Evolutionary conservation across 2,888 invertebrate species (phyloP), one percentile per base, ranked within the genome.

Genomic region (Xestia sexstrigata): DNA sequence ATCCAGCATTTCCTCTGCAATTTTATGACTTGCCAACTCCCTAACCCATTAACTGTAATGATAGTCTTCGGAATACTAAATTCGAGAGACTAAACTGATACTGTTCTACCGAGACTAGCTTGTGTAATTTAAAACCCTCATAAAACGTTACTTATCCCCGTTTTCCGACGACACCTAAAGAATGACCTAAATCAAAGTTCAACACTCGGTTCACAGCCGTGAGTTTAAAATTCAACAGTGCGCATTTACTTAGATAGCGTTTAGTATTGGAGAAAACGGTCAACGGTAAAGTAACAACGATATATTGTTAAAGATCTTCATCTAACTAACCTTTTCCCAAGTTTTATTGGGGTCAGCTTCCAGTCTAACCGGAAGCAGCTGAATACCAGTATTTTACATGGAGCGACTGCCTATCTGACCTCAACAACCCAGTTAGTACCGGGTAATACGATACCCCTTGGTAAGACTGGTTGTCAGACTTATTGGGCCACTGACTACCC

Each of bases 1-100:
- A 82, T 77, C 82, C 70, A 75, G 70, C 66, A 76, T 79, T 76
- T 73, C 78, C 60, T 83, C 68, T 79, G 66, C 77, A 78, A 63
- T 84, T 84, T 86, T 86, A 87, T 84, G 74, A 68, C 78, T 82
- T 60, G 69, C 78, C 71, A 78, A 72, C 80, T 86, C 86, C 82
- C 79, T 42, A 15, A 26, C 74, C 80, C 72, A 82, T 88, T 83
- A 85, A 82, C 74, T 65, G 76, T 81, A 77, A 87, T 81, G 78
- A 86, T 82, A 81, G 82, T 79, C 80, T 84, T 80, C 78, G 39
- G 85, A 79, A 82, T 77, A 85, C 79, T 72, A 68, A 86, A 86
- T 82, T 70, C 65, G 62, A 49, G 62, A 79, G 77, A 78, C 78
- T 81, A 70, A 75, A 73, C 58, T 69, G 71, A 70, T 78, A 74